Percentiles rank a stretch among this genome's conserved stretches.
Conservation (phyloP, 2,797 vertebrate species). For the Hoplostethus mediterraneus region DNA sequence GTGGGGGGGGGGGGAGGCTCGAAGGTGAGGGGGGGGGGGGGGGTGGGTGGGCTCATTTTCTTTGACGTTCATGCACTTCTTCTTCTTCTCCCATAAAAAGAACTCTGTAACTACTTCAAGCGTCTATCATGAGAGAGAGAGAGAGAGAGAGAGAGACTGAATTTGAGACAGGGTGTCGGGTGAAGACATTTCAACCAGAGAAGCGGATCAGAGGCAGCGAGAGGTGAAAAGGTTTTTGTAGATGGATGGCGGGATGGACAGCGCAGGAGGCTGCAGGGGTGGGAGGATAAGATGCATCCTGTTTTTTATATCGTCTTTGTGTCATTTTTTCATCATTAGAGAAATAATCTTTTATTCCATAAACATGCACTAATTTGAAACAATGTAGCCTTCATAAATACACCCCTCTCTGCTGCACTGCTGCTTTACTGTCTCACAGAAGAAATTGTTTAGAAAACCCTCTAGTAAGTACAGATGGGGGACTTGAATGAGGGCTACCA, state of each 20-base stretch:
- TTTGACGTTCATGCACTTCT: slow-evolving; percentile 75
- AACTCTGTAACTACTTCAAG: slow-evolving; percentile 77
- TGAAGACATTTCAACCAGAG: slow-evolving; percentile 7
- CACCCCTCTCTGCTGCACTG: no score
- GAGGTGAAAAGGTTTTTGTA: slow-evolving; percentile 33
- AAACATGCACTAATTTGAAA: slow-evolving; percentile 34
- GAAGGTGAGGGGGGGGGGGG: slow-evolving; percentile 43
- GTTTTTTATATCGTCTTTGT: slow-evolving; percentile 69
- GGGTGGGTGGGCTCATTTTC: slow-evolving; percentile 66
- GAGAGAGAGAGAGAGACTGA: slow-evolving; percentile 45
- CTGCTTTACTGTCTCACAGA: no score
- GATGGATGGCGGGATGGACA: slow-evolving; percentile 17
- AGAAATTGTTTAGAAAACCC: no score
- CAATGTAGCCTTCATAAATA: slow-evolving; percentile 8
- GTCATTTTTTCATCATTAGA: slow-evolving; percentile 53
- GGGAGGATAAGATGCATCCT: slow-evolving; percentile 25
- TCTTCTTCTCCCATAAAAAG: slow-evolving; percentile 67
- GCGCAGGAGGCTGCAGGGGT: not conserved
- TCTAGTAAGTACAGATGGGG: no score
- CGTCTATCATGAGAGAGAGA: slow-evolving; percentile 45
- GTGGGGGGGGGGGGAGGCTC: slow-evolving; percentile 26
- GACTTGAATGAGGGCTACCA: no score
- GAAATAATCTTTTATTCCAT: slow-evolving; percentile 60
- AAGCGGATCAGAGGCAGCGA: slow-evolving; percentile 33
- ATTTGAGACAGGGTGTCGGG: slow-evolving; percentile 38